Evolutionary conservation across 2,888 invertebrate genomes (phyloP), one percentile per base, ranked within the genome.

Genomic region (Conchocele bisecta): DNA sequence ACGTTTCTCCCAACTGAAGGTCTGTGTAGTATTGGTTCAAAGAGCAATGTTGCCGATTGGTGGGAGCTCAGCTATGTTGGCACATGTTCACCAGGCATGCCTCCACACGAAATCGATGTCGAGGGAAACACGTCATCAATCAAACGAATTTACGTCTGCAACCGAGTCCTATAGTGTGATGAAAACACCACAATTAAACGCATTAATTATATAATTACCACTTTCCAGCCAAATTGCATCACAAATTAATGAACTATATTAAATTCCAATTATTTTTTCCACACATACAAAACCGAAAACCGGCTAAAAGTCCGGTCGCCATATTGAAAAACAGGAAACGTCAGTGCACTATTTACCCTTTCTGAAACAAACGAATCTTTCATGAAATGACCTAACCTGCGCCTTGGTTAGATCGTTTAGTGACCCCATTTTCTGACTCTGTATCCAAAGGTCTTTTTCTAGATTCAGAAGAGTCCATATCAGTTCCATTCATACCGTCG

Each of bases 401-500:
- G 78, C 90, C 89, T 85, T 88, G 89, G 83, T 90, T 90, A 79
- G 89, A 89, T 84, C 89, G 80, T 81, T 90, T 90, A 77, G 88
- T 88, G 82, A 87, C 88, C 82, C 90, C 89, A 81, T 86, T 88
- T 75, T 90, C 90, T 78, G 84, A 82, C 81, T 90, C 90, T 71
- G 87, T 88, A 83, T 90, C 90, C 81, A 90, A 86, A 74, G 90
- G 90, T 81, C 90, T 84, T 89, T 90, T 90, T 78, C 90, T 84
- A 73, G 90, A 90, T 85, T 90, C 90, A 76, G 88, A 86, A 82
- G 87, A 86, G 86, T 88, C 88, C 87, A 88, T 88, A 76, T 86
- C 88, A 81, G 84, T 83, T 81, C 86, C 87, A 85, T 88, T 88
- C 83, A 87, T 87, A 84, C 85, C 85, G 85, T 87, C 86, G 86